Base-by-base conservation (phyloP, 2,888 invertebrate genomes). In the Polyommatus iphigenia region DNA sequence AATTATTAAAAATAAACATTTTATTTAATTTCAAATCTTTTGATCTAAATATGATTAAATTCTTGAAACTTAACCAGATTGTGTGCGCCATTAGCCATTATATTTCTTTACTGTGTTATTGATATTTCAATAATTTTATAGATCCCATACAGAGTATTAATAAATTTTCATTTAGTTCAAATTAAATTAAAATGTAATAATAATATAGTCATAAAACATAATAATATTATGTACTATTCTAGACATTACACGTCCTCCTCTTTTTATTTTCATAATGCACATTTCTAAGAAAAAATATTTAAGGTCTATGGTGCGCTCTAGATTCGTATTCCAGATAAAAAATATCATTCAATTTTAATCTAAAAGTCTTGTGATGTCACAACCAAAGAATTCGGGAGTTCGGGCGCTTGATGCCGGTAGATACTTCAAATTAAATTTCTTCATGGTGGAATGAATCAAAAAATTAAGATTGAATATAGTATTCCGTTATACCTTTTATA, bases 351-450 rank as follows among this genome's bases (percentile, higher is more conserved):
- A 72, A 62, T 73, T 73, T 54, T 57, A 76, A 76, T 71, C 57
- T 76, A 71, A 59, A 76, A 78, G 46, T 75, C 57, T 78, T 76
- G 78, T 76, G 24, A 57, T 71, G 71, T 76, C 57, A 71, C 76
- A 78, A 76, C 72, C 62, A 75, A 77, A 76, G 71, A 77, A 76
- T 67, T 77, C 71, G 50, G 67, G 75, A 7, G 71, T 62, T 79
- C 87, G 87, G 87, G 87, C 90, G 85, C 87, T 90, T 90, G 89
- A 89, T 89, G 89, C 88, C 88, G 86, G 85, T 87, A 87, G 87
- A 46, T 89, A 89, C 88, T 92, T 91, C 88, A 91, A 91, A 92
- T 93, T 92, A 90, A 91, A 90, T 91, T 80, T 90, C 90, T 91
- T 89, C 89, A 90, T 89, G 88, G 89, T 86, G 85, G 88, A 88